Evolutionary conservation across 2,113 vertebrate species (phyloP).

Genomic region (Malurus elegans): DNA sequence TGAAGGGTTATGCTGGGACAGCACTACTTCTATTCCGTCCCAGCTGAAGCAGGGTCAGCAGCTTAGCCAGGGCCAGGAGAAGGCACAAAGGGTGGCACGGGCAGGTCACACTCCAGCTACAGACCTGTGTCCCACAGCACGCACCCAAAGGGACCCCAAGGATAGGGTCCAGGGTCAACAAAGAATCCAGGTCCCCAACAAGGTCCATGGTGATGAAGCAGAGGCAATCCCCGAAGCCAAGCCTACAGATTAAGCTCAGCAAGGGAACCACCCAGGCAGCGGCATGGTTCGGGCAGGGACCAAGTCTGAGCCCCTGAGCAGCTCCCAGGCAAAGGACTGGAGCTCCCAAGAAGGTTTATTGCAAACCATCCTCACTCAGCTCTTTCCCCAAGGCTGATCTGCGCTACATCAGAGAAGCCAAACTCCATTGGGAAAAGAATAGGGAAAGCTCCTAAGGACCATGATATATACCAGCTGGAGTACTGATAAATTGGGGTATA

Average conservation of each 20-base stretch:
- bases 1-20: not conserved
- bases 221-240: not conserved
- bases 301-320: not conserved
- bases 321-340: not conserved
- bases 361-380: not conserved
- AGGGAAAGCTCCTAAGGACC: not conserved
- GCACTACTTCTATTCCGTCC: not conserved
- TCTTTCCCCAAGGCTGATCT: not conserved
- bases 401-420: not conserved
- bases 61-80: not conserved
- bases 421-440: not conserved
- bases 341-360: not conserved
- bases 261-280: not conserved
- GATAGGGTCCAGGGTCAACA: not conserved
- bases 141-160: not conserved
- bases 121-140: not conserved
- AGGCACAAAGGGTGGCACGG: not conserved
- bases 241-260: accelerated
- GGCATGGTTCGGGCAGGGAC: not conserved
- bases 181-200: not conserved
- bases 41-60: not conserved
- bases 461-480: not conserved
- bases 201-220: not conserved
- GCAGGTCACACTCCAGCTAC: not conserved
- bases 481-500: not conserved